Evolutionary conservation across 2,797 vertebrate species (phyloP).

Genomic region (Agapornis canus): DNA sequence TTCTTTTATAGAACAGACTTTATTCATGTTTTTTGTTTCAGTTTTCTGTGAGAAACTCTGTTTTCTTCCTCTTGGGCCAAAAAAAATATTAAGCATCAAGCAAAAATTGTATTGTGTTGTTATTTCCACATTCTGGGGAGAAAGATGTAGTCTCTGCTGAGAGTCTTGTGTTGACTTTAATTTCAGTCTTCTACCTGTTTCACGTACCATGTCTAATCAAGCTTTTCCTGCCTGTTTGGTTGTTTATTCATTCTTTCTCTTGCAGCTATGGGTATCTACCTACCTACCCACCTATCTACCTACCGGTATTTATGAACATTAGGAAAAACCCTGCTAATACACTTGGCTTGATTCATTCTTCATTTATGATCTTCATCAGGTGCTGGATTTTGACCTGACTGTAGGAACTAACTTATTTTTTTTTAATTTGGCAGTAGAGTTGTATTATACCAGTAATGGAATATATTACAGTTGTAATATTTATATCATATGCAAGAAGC

Average conservation of each 20-base stretch:
- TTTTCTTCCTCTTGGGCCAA: neutral
- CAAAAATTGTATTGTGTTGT: neutral
- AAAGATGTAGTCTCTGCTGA: neutral
- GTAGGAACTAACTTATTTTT: neutral
- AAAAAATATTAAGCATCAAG: neutral
- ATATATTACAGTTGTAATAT: neutral
- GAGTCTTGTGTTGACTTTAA: neutral
- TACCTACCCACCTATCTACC: fast-evolving
- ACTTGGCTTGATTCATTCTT: neutral
- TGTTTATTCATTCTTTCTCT: neutral
- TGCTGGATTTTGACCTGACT: neutral
- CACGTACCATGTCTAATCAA: neutral
- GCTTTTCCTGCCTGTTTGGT: neutral
- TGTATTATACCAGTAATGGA: neutral
- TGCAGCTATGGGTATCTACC: neutral
- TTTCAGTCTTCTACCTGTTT: neutral
- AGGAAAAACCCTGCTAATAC: fast-evolving
- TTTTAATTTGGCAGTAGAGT: neutral
- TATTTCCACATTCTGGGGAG: neutral
- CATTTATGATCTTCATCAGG: neutral
- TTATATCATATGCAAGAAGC: neutral
- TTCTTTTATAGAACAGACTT: neutral
- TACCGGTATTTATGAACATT: neutral
- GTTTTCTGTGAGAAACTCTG: neutral
- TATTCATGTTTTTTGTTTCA: neutral